phyloP scores from a whole-genome alignment of 92 coral and sea anemone species.

The Galaxea fascicularis region DNA sequence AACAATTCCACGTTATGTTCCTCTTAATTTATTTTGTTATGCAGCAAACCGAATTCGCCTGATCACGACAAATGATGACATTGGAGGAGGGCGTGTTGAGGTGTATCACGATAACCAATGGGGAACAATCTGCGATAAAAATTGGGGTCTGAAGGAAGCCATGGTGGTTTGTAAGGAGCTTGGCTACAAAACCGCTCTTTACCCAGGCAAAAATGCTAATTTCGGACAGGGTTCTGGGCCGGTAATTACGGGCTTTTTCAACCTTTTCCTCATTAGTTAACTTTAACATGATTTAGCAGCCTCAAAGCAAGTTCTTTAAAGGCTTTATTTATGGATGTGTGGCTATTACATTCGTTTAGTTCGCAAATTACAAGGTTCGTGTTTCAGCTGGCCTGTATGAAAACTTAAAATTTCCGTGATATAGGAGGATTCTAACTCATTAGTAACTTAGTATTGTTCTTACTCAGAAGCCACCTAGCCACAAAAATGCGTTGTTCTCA shows the following conservation, averaged over 20 bases:
- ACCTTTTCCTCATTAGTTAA: background rate
- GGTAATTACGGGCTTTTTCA: background rate
- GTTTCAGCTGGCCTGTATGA: too few relatives aligned
- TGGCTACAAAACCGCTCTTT: conserved; percentile 36
- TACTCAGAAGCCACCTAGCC: too few relatives aligned
- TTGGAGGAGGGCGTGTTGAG: conserved; percentile 38
- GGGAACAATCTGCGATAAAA: conserved; percentile 46
- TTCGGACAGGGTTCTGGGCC: conserved; percentile 17
- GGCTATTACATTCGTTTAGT: too few relatives aligned
- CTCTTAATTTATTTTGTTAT: background rate
- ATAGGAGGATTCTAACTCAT: too few relatives aligned
- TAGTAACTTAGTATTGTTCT: too few relatives aligned
- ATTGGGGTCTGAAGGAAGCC: conserved; percentile 12
- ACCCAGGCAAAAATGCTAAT: background rate
- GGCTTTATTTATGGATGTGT: background rate
- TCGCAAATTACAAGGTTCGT: too few relatives aligned
- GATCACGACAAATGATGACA: conserved; percentile 10
- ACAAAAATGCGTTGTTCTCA: too few relatives aligned
- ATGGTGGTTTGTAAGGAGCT: conserved; percentile 42
- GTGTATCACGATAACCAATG: conserved; percentile 31
- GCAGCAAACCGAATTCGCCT: conserved; percentile 40
- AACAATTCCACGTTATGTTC: background rate
- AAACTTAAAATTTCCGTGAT: too few relatives aligned
- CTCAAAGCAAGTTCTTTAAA: background rate
- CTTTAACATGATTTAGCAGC: background rate